A percentile compares a stretch with the other conserved stretches of the same genome.
These are phyloP conservation scores for Phoenoteleia sp. DNA, from an alignment of 2,888 invertebrate genomes.

Conservation along the genomic window DNA sequence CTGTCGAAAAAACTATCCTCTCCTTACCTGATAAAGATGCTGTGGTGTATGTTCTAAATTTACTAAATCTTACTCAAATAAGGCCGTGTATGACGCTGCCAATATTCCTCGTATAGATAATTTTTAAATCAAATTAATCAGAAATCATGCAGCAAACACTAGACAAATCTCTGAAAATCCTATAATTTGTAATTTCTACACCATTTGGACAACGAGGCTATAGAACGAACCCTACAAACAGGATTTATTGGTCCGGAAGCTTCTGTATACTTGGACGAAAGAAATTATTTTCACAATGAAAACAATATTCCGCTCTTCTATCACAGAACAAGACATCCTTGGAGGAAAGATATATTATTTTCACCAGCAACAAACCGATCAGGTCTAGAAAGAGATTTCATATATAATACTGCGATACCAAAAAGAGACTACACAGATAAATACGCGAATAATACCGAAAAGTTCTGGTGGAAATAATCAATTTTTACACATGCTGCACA, in stretches of 20 bases:
- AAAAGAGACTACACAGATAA: conserved; percentile 4
- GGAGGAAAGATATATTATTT: conserved; percentile 27
- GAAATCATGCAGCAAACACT: not conserved
- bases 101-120: not conserved
- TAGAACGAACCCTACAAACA: not conserved
- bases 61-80: not conserved
- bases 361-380: not conserved
- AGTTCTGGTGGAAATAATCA: conserved; percentile 37
- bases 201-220: not conserved
- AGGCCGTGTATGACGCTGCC: not conserved
- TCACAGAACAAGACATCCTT: not conserved
- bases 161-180: conserved; percentile 5
- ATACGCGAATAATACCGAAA: not conserved
- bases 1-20: too few relatives aligned
- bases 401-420: not conserved
- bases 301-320: conserved; percentile 23
- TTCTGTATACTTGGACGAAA: conserved; percentile 40
- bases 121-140: not conserved
- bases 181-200: not conserved
- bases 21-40: too few relatives aligned
- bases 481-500: too few relatives aligned
- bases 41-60: too few relatives aligned
- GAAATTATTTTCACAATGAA: not conserved
- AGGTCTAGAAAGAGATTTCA: not conserved
- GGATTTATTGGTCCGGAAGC: conserved; percentile 49